Evolutionary conservation across 2,888 invertebrate species (phyloP).

Genomic region (Xylota segnis): DNA sequence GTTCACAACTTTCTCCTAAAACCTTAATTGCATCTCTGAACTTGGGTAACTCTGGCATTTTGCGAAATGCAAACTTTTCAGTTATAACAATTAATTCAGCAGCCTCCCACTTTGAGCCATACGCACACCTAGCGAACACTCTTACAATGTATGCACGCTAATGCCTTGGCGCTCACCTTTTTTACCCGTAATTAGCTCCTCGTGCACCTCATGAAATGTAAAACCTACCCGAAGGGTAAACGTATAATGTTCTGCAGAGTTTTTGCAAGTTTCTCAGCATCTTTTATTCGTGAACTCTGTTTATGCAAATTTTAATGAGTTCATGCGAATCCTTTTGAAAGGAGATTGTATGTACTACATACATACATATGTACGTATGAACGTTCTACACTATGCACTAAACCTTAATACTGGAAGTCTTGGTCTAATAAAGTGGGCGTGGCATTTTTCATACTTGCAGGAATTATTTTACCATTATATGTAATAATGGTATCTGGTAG

Average conservation of each 20-base stretch:
- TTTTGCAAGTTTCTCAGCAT: conserved; percentile 23
- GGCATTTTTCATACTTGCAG: no score
- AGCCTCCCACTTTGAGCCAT: conserved; percentile 1
- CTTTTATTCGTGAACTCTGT: conserved; percentile 50
- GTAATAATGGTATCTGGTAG: no score
- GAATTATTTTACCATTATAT: no score
- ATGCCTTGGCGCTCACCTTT: conserved; percentile 42
- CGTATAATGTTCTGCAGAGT: conserved; percentile 48
- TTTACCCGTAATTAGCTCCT: conserved; percentile 60
- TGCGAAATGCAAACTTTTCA: conserved; percentile 44
- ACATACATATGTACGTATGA: no score
- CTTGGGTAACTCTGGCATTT: conserved; percentile 33
- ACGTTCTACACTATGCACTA: no score
- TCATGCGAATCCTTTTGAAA: conserved; percentile 4
- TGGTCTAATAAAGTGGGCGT: no score
- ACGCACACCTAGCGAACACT: conserved; percentile 14
- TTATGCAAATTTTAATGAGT: conserved; percentile 73
- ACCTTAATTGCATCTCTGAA: conserved; percentile 38
- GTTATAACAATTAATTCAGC: conserved; percentile 59
- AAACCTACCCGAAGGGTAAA: conserved; percentile 44
- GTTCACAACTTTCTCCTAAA: conserved; percentile 17
- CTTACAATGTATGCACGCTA: conserved; percentile 22
- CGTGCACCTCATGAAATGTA: conserved; percentile 63
- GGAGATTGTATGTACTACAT: not conserved
- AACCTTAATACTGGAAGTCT: no score